phyloP scores from a whole-genome alignment of 2,888 invertebrate genomes.

The Agrypnus murinus region DNA sequence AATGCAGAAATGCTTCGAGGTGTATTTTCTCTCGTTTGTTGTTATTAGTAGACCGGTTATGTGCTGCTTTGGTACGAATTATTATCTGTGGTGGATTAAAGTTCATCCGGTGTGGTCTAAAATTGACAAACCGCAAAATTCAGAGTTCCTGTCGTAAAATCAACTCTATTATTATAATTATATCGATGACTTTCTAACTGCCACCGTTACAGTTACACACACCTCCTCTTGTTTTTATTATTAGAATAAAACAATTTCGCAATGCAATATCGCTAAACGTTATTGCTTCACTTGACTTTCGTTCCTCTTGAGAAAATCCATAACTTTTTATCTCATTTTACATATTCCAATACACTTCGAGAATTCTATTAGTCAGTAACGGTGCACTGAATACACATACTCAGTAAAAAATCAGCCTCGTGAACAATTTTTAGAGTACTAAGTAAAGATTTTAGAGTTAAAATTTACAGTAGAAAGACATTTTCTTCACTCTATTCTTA shows the following conservation, averaged over 20 bases:
- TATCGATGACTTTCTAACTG: constrained; percentile 17
- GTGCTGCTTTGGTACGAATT: no score
- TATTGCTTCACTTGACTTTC: background rate
- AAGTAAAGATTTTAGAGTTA: no score
- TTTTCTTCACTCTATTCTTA: no score
- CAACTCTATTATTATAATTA: constrained; percentile 1
- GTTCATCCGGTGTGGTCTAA: constrained; percentile 17
- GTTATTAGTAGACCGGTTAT: background rate
- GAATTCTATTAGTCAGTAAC: no score
- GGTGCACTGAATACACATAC: no score
- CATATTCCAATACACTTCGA: background rate
- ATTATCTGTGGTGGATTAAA: constrained; percentile 23
- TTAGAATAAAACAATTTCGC: no score
- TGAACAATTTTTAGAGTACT: no score
- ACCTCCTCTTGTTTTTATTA: background rate
- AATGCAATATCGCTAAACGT: constrained; percentile 3
- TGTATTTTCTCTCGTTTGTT: no score
- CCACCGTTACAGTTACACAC: background rate
- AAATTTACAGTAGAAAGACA: no score
- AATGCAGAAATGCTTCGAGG: no score
- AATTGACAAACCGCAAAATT: constrained; percentile 23
- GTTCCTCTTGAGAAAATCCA: constrained; percentile 12
- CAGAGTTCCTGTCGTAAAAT: constrained; percentile 14
- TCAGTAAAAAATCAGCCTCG: no score
- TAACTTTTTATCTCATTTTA: no score